These are phyloP conservation scores for Crotalus helleri DNA, from an alignment of 2,113 vertebrate genomes.

Conservation along the genomic window DNA sequence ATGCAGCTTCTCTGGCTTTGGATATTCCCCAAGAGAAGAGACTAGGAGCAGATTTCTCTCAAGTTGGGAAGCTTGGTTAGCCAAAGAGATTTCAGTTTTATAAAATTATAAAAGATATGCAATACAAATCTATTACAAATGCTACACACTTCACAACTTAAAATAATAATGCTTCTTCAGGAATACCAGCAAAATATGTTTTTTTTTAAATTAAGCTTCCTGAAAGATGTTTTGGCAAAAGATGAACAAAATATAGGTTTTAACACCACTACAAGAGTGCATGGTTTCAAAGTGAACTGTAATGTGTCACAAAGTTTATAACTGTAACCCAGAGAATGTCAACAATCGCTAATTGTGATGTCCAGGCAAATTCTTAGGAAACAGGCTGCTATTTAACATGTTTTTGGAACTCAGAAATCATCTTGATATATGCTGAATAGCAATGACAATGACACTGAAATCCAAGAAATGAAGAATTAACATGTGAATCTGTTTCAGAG, in stretches of 20 bases:
- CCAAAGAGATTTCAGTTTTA: background rate
- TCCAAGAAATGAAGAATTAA: background rate
- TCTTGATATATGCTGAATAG: background rate
- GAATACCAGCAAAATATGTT: background rate
- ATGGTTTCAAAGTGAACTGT: background rate
- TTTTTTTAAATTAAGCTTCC: background rate
- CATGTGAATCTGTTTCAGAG: background rate
- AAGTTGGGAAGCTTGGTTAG: background rate
- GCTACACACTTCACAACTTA: background rate
- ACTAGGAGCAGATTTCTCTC: background rate
- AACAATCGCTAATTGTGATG: background rate
- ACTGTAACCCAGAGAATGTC: background rate
- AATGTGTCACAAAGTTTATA: background rate
- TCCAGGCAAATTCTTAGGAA: background rate
- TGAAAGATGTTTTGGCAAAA: background rate
- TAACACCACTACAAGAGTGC: background rate
- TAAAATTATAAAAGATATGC: background rate
- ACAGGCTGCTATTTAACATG: background rate
- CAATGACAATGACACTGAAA: background rate
- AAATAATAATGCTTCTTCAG: background rate
- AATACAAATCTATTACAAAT: background rate
- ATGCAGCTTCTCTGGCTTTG: background rate
- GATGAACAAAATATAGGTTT: background rate
- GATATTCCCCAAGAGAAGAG: background rate
- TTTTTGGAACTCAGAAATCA: background rate